Evolutionary conservation across 2,797 vertebrate genomes (phyloP), one percentile per base, ranked within the genome.

Genomic region (Hoplostethus mediterraneus): DNA sequence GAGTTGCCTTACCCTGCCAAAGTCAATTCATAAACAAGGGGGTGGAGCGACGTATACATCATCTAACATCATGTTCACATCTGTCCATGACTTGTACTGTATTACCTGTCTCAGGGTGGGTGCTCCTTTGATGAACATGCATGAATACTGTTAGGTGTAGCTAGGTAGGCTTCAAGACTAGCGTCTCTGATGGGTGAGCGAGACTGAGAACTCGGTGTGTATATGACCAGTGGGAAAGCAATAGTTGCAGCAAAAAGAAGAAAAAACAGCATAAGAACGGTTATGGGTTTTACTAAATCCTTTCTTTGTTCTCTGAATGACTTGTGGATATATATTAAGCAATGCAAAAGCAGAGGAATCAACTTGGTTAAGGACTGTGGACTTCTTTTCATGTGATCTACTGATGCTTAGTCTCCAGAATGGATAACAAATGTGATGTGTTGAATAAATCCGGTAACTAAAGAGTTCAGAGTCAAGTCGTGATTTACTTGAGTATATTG

Each of bases 121-220:
- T 68, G 64, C 68, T 79, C 42, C 30, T 83, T 63, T 78, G 63
- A 87, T 84, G 63, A 69, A 42, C 48, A 71, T 0, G 3, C 52
- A 40, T 59, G 49, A 31, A 25, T 38, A 52, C 45, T 52, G 69
- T 42, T 56, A 63, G 59, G 28, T 73, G 68, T 66, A 65, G 62
- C 33, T 67, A 30, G 70, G 47, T 48, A 48, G 47, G 47, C 6
- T 16, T n/a, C 47, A 48, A 47, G 44, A 4, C 4, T 13, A 47
- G 12, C 4, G 44, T 47, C 14, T 75, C 64, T 75, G 51, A 79
- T 48, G 14, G n/a, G 9, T 38, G 59, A 72, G 45, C 21, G 54
- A 63, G 54, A 52, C 10, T 61, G 33, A 76, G 48, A 36, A 54
- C 16, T 7, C 6, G 9, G 54, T 33, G 30, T 30, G 54, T 56